Evolutionary conservation across 2,797 vertebrate species (phyloP).

Genomic region (Limnodromus scolopaceus): DNA sequence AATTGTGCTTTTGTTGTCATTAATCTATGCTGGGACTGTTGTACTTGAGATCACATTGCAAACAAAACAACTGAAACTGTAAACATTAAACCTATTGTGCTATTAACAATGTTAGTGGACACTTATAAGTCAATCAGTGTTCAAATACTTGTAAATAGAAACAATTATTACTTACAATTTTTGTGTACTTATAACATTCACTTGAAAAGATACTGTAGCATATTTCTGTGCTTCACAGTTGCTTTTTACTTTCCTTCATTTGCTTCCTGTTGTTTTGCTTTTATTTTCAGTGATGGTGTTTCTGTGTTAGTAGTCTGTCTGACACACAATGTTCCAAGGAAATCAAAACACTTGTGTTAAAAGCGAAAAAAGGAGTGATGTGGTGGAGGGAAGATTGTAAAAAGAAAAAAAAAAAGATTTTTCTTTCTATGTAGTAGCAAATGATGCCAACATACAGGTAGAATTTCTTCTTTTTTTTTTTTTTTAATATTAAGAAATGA

Average conservation of each 20-base stretch:
- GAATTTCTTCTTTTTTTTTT: not conserved
- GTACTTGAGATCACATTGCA: constrained; percentile 92
- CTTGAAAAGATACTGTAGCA: constrained; percentile 86
- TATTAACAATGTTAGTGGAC: constrained; percentile 95
- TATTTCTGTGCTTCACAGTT: constrained; percentile 84
- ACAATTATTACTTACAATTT: constrained; percentile 92
- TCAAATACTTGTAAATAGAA: constrained; percentile 99
- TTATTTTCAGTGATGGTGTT: constrained; percentile 81
- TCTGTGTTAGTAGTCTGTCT: constrained; percentile 80
- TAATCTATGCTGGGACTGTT: constrained; percentile 93
- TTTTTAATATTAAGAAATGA: not conserved
- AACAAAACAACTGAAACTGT: constrained; percentile 81
- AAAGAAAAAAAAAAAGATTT: not conserved
- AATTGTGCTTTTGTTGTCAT: constrained; percentile 93
- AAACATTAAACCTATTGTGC: constrained; percentile 91
- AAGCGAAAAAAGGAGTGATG: constrained; percentile 15
- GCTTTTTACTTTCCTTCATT: constrained; percentile 78
- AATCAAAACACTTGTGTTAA: constrained; percentile 74
- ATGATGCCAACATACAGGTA: constrained; percentile 8
- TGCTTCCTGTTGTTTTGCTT: constrained; percentile 69
- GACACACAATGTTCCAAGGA: constrained; percentile 79
- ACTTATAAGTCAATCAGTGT: constrained; percentile 94
- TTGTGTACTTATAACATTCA: constrained; percentile 94
- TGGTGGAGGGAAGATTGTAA: not conserved
- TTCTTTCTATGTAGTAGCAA: constrained; percentile 58